phyloP scores from a whole-genome alignment of 1,140 invertebrate species.

The Dufourea novaeangliae region DNA sequence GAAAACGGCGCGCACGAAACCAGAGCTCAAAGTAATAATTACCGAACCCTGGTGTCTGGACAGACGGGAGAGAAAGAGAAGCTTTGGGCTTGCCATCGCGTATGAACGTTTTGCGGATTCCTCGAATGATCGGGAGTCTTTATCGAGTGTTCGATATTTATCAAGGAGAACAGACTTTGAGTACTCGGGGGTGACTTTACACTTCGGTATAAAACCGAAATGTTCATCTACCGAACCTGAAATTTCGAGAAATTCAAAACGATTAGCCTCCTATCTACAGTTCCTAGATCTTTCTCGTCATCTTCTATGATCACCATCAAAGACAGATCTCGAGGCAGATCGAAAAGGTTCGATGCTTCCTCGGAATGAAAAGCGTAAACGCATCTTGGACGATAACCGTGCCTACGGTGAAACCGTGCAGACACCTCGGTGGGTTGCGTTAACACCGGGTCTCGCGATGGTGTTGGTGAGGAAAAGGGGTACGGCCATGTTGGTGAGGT shows the following conservation, averaged over 20 bases:
- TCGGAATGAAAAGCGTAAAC: neutral
- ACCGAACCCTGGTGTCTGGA: slow-evolving; percentile 43
- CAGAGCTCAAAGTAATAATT: slow-evolving; percentile 66
- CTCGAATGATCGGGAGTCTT: neutral
- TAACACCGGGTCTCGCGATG: slow-evolving; percentile 63
- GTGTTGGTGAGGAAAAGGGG: slow-evolving; percentile 76
- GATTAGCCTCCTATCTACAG: no score
- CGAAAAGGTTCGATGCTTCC: neutral
- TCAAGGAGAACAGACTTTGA: no score
- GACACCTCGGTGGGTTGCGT: slow-evolving; percentile 60
- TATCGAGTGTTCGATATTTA: no score
- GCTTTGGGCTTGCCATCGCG: neutral
- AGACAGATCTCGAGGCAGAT: neutral
- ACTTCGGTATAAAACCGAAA: no score
- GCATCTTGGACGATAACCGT: slow-evolving; percentile 1
- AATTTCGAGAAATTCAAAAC: no score
- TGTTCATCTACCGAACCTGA: no score
- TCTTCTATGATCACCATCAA: neutral
- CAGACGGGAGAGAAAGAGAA: slow-evolving; percentile 20
- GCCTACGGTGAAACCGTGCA: slow-evolving; percentile 47
- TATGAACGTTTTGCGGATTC: slow-evolving; percentile 12
- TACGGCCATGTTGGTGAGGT: slow-evolving; percentile 81
- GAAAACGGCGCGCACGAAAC: slow-evolving; percentile 38
- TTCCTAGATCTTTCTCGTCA: no score
- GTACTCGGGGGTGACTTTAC: no score